A percentile compares a stretch with the other conserved stretches of the same genome.
phyloP scores from a whole-genome alignment of 2,888 invertebrate genomes.

The Iphiclides podalirius region DNA sequence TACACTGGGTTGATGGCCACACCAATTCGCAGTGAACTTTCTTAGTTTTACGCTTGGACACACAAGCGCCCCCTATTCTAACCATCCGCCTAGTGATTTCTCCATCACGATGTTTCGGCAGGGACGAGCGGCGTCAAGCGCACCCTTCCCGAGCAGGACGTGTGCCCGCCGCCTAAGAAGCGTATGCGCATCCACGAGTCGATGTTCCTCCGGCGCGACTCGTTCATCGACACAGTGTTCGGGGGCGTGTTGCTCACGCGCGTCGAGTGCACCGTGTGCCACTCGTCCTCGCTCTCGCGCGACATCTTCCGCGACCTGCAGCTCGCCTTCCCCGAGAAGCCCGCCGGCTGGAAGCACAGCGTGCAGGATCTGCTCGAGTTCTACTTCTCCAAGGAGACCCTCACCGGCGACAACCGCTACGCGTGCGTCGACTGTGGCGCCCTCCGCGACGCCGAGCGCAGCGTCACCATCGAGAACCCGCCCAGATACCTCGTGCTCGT shows the following conservation, averaged over 20 bases:
- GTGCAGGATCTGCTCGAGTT: slow-evolving; percentile 89
- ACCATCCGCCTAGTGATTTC: no score
- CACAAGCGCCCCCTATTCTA: no score
- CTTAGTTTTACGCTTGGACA: no score
- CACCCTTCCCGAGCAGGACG: background rate
- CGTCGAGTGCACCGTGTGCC: slow-evolving; percentile 86
- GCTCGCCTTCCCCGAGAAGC: slow-evolving; percentile 84
- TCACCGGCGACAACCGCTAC: slow-evolving; percentile 90
- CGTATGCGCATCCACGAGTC: slow-evolving; percentile 23
- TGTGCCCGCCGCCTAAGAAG: slow-evolving; percentile 38
- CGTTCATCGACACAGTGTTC: slow-evolving; percentile 84
- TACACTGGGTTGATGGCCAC: no score
- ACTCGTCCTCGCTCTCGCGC: slow-evolving; percentile 84
- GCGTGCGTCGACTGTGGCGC: slow-evolving; percentile 87
- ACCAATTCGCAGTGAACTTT: no score
- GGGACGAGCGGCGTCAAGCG: slow-evolving; percentile 30
- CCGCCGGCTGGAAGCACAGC: slow-evolving; percentile 71
- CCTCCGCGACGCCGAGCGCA: slow-evolving; percentile 86
- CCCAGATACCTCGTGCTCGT: slow-evolving; percentile 90
- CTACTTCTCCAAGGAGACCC: slow-evolving; percentile 87
- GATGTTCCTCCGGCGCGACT: slow-evolving; percentile 36
- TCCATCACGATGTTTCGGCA: no score
- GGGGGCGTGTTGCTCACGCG: slow-evolving; percentile 88
- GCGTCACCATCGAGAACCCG: slow-evolving; percentile 81
- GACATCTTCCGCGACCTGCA: slow-evolving; percentile 91